These are phyloP conservation scores for Rhabdomys dilectus DNA, from an alignment of 2,113 vertebrate genomes.

Conservation along the genomic window DNA sequence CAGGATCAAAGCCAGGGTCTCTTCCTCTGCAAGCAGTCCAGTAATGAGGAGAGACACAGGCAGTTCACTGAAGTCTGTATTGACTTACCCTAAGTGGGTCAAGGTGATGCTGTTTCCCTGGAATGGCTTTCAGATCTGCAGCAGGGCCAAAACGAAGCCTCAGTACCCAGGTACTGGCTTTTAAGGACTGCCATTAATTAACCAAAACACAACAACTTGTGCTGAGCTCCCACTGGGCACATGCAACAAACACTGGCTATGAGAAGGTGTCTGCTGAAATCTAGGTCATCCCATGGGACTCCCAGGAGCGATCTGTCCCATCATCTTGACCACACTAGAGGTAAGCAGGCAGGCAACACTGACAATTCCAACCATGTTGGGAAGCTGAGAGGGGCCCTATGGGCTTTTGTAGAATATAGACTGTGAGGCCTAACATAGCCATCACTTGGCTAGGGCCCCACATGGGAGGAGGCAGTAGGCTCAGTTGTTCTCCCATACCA, in stretches of 20 bases:
- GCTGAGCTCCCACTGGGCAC: not conserved
- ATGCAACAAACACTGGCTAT: not conserved
- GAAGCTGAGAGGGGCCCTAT: not conserved
- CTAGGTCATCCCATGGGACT: not conserved
- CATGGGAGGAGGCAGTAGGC: not conserved
- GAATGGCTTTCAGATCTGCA: not conserved
- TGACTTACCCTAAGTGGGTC: not conserved
- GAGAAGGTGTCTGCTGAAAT: not conserved
- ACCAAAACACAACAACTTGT: rapidly evolving
- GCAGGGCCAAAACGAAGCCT: not conserved
- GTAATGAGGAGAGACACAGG: not conserved
- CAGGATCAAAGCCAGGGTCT: not conserved
- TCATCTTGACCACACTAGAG: not conserved
- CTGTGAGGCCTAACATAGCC: not conserved
- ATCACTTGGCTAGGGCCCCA: rapidly evolving
- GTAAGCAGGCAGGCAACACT: not conserved
- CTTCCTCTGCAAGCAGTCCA: not conserved
- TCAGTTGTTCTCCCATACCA: not conserved
- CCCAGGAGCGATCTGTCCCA: not conserved
- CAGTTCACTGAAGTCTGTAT: not conserved
- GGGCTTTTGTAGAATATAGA: not conserved
- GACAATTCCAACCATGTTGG: not conserved
- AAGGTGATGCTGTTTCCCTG: not conserved
- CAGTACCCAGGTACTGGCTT: not conserved
- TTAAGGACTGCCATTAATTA: not conserved